Conservation (phyloP, 2,113 vertebrate genomes). For the Gavia stellata region DNA sequence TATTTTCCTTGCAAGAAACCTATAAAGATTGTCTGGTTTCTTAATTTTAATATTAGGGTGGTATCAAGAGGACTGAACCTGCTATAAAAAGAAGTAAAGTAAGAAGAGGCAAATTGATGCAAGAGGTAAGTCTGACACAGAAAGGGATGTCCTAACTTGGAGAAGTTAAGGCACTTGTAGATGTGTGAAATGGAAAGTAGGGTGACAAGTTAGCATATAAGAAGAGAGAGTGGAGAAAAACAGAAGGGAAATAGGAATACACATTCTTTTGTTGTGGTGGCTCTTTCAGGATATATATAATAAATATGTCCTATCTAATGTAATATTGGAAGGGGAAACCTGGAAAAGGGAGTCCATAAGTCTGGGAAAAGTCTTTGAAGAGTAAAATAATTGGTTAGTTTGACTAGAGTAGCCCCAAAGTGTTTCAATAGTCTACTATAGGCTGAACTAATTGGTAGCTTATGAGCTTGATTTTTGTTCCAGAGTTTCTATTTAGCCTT, state of each 20-base stretch:
- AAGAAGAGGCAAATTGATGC: neutral
- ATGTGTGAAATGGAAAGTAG: neutral
- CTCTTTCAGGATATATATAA: neutral
- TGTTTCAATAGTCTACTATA: neutral
- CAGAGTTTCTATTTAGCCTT: neutral
- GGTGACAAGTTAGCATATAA: neutral
- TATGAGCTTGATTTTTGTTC: neutral
- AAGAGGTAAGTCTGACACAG: neutral
- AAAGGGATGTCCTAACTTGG: neutral
- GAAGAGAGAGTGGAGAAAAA: neutral
- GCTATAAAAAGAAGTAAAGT: neutral
- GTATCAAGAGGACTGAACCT: neutral
- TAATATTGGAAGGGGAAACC: neutral
- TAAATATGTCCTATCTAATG: neutral
- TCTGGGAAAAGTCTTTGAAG: neutral
- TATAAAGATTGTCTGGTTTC: neutral
- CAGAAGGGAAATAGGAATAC: neutral
- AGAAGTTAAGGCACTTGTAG: neutral
- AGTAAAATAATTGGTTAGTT: neutral
- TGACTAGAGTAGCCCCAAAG: neutral
- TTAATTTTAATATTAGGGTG: neutral
- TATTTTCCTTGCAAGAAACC: neutral
- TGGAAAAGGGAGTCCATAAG: neutral
- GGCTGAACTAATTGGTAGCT: neutral
- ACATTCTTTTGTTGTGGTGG: neutral